Evolutionary conservation across 2,113 vertebrate genomes (phyloP).

Genomic region (Cephalopholis sonnerati): DNA sequence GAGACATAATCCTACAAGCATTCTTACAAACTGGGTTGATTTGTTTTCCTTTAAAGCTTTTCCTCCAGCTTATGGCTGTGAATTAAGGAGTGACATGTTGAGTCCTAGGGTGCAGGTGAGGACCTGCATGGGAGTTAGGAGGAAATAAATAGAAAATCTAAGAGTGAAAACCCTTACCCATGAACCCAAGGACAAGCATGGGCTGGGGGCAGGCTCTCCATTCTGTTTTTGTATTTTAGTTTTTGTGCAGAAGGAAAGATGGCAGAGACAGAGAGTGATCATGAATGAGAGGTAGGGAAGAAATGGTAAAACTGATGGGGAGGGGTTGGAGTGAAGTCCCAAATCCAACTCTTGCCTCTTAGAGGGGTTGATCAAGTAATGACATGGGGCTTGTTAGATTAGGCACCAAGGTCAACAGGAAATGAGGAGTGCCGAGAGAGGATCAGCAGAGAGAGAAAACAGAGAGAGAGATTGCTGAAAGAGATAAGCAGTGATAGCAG

Average conservation of each 20-base stretch:
- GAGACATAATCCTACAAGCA: slow-evolving; percentile 13
- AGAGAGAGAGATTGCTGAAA: slow-evolving; percentile 40
- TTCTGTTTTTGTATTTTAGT: slow-evolving; percentile 71
- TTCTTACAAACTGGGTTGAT: slow-evolving; percentile 51
- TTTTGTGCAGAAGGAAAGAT: slow-evolving; percentile 56
- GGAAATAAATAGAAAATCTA: slow-evolving; percentile 9
- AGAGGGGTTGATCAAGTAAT: slow-evolving; percentile 68
- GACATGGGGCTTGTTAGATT: slow-evolving; percentile 74
- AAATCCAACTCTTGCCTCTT: slow-evolving; percentile 71
- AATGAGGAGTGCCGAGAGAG: slow-evolving; percentile 59
- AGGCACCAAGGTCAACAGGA: slow-evolving; percentile 62
- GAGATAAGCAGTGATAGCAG: slow-evolving; percentile 53
- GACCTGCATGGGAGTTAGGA: too few species aligned
- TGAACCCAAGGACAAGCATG: slow-evolving; percentile 85
- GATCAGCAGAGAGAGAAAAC: slow-evolving; percentile 58
- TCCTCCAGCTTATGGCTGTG: slow-evolving; percentile 10
- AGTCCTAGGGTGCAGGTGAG: slow-evolving; percentile 16
- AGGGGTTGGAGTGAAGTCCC: slow-evolving; percentile 24
- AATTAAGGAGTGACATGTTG: not conserved
- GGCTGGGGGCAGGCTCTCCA: slow-evolving; percentile 85
- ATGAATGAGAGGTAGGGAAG: slow-evolving; percentile 48
- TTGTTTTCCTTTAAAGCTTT: slow-evolving; percentile 65
- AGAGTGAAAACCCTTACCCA: slow-evolving; percentile 84
- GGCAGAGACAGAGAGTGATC: slow-evolving; percentile 64
- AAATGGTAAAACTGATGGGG: slow-evolving; percentile 21